Percentiles rank a stretch among this genome's conserved stretches.
These are phyloP conservation scores for Neodiprion pinetum DNA, from an alignment of 1,140 invertebrate species.

Conservation along the genomic window DNA sequence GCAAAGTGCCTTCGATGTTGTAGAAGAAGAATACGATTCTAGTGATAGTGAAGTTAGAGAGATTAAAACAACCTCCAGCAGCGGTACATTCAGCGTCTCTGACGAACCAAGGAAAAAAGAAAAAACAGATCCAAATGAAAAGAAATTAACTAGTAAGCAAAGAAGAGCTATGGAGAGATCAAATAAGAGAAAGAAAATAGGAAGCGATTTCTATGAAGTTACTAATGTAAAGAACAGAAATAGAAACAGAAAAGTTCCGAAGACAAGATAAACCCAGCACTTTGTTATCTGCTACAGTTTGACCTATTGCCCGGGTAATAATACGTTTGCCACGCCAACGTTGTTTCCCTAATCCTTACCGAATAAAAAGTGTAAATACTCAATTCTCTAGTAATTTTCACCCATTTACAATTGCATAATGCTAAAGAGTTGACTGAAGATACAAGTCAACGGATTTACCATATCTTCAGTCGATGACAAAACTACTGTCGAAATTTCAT, in stretches of 20 bases:
- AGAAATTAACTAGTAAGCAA: slow-evolving; percentile 77
- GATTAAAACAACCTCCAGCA: slow-evolving; percentile 60
- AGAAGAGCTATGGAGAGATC: slow-evolving; percentile 77
- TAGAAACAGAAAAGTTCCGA: slow-evolving; percentile 66
- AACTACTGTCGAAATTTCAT: too few relatives aligned
- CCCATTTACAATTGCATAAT: too few relatives aligned
- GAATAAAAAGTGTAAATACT: too few relatives aligned
- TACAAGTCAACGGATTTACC: too few relatives aligned
- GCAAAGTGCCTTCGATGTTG: slow-evolving; percentile 50
- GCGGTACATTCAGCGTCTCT: slow-evolving; percentile 69
- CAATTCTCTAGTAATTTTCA: too few relatives aligned
- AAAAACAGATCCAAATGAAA: slow-evolving; percentile 49
- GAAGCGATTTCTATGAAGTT: slow-evolving; percentile 92
- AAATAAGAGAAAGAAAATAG: slow-evolving; percentile 84
- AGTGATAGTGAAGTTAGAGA: slow-evolving; percentile 55
- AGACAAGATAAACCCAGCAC: slow-evolving; percentile 31
- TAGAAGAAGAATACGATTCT: slow-evolving; percentile 51
- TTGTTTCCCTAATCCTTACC: too few relatives aligned
- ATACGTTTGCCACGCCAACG: too few relatives aligned
- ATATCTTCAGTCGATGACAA: too few relatives aligned
- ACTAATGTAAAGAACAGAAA: slow-evolving; percentile 93
- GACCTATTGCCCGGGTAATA: too few relatives aligned
- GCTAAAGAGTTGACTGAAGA: too few relatives aligned
- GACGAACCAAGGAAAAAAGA: slow-evolving; percentile 47
- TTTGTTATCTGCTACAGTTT: too few relatives aligned